phyloP scores from a whole-genome alignment of 2,797 vertebrate species.

The Odontamblyopus rebecca region DNA sequence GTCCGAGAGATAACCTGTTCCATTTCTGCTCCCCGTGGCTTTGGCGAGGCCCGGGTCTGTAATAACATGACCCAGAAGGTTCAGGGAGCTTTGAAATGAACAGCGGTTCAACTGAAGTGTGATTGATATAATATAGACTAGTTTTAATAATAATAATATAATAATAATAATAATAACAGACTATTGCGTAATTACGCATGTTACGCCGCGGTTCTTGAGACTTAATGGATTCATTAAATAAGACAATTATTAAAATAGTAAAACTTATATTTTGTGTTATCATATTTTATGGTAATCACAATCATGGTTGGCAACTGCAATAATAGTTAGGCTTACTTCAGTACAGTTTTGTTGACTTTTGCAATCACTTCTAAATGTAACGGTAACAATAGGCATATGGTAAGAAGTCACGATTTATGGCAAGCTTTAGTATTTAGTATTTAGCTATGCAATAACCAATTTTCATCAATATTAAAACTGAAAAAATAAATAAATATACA shows the following conservation, averaged over 20 bases:
- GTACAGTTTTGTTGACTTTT: too few relatives aligned
- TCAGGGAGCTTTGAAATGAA: background rate
- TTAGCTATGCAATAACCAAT: too few relatives aligned
- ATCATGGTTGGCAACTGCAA: too few relatives aligned
- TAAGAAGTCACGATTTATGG: too few relatives aligned
- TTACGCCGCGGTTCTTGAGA: background rate
- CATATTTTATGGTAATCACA: too few relatives aligned
- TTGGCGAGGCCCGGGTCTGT: background rate
- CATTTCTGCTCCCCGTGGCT: conserved; percentile 4
- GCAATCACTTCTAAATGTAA: too few relatives aligned
- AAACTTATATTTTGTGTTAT: too few relatives aligned
- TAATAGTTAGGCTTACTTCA: too few relatives aligned
- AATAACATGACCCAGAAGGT: background rate
- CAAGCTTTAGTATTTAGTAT: too few relatives aligned
- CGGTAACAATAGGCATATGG: too few relatives aligned
- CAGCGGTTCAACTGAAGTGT: background rate
- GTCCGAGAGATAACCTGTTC: conserved; percentile 3
- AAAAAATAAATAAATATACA: background rate
- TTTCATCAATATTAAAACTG: background rate
- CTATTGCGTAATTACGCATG: background rate
- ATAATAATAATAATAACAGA: background rate
- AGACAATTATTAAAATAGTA: too few relatives aligned
- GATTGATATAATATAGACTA: background rate
- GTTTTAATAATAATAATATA: background rate
- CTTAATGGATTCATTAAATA: too few relatives aligned